phyloP scores from a whole-genome alignment of 92 coral and sea anemone species.

The Meandrina meandrites region DNA sequence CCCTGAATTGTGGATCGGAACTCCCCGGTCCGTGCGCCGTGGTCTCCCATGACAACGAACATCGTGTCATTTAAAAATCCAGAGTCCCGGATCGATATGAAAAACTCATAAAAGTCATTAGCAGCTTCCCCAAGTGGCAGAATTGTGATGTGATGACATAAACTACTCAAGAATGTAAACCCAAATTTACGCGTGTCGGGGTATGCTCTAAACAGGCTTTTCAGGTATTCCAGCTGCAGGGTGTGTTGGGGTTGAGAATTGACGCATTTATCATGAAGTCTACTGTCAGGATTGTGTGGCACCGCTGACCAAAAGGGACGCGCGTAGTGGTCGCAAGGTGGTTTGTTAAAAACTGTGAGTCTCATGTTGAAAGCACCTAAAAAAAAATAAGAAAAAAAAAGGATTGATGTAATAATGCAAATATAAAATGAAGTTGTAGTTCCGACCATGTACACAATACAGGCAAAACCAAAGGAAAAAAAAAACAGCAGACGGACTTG shows the following conservation, averaged over 20 bases:
- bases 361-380: constrained; percentile 73
- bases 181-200: constrained; percentile 67
- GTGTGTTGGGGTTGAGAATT: constrained; percentile 70
- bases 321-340: constrained; percentile 74
- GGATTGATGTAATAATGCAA: no score
- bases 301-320: constrained; percentile 78
- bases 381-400: no score
- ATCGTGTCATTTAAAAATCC: constrained; percentile 65
- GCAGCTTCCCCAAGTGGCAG: constrained; percentile 62
- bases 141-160: constrained; percentile 61
- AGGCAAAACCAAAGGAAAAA: background rate
- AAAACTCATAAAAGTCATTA: constrained; percentile 47
- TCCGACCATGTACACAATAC: no score
- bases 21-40: constrained; percentile 73
- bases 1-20: constrained; percentile 77
- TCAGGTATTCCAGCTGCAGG: constrained; percentile 68
- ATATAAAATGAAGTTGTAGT: no score
- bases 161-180: constrained; percentile 65
- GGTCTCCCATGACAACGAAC: constrained; percentile 79
- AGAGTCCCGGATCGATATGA: constrained; percentile 41
- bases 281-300: constrained; percentile 45
- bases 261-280: constrained; percentile 62
- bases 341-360: constrained; percentile 66
- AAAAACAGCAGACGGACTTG: background rate
- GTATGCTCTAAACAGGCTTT: constrained; percentile 69